A percentile compares a stretch with the other conserved stretches of the same genome.
Conservation (phyloP, 64 coral and sea anemone genomes). For the Anthopleura sola region DNA sequence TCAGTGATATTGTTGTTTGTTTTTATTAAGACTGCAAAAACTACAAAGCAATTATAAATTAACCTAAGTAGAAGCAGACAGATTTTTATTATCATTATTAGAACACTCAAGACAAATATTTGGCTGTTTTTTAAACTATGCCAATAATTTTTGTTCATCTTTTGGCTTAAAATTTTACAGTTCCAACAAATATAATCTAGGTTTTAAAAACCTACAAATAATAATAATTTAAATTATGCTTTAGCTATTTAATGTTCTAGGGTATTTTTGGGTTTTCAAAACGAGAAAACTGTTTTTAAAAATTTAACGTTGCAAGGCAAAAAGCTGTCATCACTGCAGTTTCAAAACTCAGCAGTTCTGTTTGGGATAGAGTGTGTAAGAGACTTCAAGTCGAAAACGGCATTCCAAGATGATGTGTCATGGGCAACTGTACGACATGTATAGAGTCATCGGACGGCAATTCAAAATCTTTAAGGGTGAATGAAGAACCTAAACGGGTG, state of each 20-base stretch:
- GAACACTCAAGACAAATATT: not conserved
- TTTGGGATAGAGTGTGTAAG: not conserved
- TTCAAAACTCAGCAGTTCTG: not conserved
- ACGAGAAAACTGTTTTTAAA: not conserved
- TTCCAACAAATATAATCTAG: constrained; percentile 6
- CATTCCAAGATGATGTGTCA: constrained; percentile 9
- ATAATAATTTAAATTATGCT: constrained; percentile 4
- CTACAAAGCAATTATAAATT: not conserved
- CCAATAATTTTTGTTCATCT: not conserved
- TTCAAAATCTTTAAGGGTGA: constrained; percentile 26
- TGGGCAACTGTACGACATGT: constrained; percentile 23
- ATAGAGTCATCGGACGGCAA: constrained; percentile 6
- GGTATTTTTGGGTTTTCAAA: not conserved
- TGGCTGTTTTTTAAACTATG: constrained; percentile 3
- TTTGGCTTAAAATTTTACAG: not conserved
- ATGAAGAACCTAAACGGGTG: constrained; percentile 4
- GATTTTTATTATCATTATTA: not conserved
- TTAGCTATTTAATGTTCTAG: not conserved
- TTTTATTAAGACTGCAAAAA: not conserved
- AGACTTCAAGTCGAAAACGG: constrained; percentile 6
- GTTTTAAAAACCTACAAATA: constrained; percentile 12
- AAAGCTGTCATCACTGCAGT: not conserved
- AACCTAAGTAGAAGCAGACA: not conserved
- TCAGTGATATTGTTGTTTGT: not conserved
- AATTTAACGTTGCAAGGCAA: not conserved